A percentile compares a stretch with the other conserved stretches of the same genome.
Evolutionary conservation across 2,113 vertebrate genomes (phyloP).

Genomic region (Athene noctua): DNA sequence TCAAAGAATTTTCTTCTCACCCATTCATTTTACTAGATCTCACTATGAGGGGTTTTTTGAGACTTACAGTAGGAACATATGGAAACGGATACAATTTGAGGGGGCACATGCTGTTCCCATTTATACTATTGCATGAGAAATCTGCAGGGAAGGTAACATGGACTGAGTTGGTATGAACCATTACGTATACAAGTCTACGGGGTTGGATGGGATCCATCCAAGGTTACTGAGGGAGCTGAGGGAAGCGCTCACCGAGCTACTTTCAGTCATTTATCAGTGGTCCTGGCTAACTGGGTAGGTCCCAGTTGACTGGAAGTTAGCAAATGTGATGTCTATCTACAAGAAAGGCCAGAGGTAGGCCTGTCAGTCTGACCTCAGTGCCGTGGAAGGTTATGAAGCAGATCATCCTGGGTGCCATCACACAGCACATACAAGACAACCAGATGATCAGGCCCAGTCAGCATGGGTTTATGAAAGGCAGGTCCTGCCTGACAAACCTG

Average conservation of each 20-base stretch:
- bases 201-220: background rate
- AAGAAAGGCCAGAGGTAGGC: no score
- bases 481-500: no score
- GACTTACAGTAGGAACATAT: background rate
- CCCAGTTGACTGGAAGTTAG: background rate
- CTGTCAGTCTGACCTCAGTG: no score
- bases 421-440: no score
- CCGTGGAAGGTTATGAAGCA: no score
- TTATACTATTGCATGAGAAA: background rate
- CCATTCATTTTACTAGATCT: background rate
- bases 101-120: background rate
- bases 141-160: background rate
- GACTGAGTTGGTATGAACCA: background rate
- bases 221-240: no score
- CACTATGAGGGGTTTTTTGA: background rate
- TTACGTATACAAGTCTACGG: background rate
- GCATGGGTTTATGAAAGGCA: no score
- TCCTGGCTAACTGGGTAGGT: background rate
- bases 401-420: no score
- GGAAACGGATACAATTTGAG: background rate
- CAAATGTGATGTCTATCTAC: accelerated
- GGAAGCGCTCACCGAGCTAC: background rate
- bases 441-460: no score
- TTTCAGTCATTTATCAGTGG: no score
- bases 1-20: background rate